Conservation (phyloP, 2,113 vertebrate genomes). For the Bungarus multicinctus region DNA sequence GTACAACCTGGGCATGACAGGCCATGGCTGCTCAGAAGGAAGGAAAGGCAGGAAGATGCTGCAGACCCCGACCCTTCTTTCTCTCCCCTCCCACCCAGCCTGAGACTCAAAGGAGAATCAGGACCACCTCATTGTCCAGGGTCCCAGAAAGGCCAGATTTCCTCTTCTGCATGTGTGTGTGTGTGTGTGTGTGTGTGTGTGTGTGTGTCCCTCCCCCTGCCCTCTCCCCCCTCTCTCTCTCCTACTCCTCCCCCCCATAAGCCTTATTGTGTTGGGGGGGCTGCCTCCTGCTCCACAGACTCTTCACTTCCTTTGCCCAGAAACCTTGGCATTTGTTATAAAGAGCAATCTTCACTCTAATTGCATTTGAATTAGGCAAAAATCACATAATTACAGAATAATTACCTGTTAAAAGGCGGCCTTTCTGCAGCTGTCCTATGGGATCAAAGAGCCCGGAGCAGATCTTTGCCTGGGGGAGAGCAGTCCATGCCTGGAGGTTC, state of each 20-base stretch:
- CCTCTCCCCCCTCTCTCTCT: too few species aligned
- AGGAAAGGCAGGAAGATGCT: not conserved
- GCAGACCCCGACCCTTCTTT: too few species aligned
- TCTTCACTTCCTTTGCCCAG: not conserved
- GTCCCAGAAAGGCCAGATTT: not conserved
- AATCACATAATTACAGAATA: not conserved
- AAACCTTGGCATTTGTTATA: not conserved
- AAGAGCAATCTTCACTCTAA: not conserved
- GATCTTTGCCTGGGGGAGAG: not conserved
- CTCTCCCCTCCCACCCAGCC: not conserved
- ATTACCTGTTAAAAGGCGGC: not conserved
- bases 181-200: too few species aligned
- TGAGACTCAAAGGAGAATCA: not conserved
- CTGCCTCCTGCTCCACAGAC: not conserved
- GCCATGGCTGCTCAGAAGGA: not conserved
- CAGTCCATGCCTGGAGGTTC: too few species aligned
- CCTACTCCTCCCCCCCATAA: not conserved
- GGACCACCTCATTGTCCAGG: not conserved
- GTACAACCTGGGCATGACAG: too few species aligned
- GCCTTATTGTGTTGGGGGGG: not conserved
- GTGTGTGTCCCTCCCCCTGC: not conserved
- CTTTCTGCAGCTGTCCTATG: not conserved
- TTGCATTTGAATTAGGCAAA: not conserved
- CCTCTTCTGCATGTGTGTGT: too few species aligned
- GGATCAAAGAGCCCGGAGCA: not conserved